A percentile compares a stretch with the other conserved stretches of the same genome.
phyloP scores from a whole-genome alignment of 2,797 vertebrate species.

The Cyprinodon diabolis region DNA sequence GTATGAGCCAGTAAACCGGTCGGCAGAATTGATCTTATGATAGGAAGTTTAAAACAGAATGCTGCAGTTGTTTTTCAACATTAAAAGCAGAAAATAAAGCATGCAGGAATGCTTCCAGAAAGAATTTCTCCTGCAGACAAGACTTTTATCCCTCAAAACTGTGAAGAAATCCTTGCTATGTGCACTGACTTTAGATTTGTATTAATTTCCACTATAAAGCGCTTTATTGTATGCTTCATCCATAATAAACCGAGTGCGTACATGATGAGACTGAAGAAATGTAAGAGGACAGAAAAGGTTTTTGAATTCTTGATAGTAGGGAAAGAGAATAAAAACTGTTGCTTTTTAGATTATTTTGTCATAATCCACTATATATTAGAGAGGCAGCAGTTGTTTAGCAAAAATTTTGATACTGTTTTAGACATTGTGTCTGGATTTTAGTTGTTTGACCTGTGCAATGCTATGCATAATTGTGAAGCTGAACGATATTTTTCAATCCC shows the following conservation, averaged over 20 bases:
- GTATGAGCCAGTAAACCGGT: slow-evolving; percentile 22
- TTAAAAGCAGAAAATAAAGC: slow-evolving; percentile 34
- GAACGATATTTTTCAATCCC: too few species aligned
- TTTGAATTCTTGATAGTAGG: slow-evolving; percentile 12
- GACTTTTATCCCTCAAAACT: slow-evolving; percentile 18
- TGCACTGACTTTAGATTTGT: slow-evolving; percentile 17
- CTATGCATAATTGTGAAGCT: too few species aligned
- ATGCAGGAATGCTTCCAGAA: slow-evolving; percentile 41
- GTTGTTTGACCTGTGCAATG: too few species aligned
- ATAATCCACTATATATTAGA: slow-evolving; percentile 6
- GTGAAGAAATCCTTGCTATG: slow-evolving; percentile 11
- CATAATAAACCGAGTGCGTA: slow-evolving; percentile 8
- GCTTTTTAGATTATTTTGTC: slow-evolving; percentile 23
- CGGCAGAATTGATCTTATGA: slow-evolving; percentile 33
- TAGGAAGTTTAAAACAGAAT: slow-evolving; percentile 32
- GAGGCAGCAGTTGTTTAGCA: too few species aligned
- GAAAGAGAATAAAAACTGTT: slow-evolving; percentile 26
- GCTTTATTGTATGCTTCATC: slow-evolving; percentile 27
- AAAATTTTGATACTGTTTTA: too few species aligned
- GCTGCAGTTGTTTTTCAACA: slow-evolving; percentile 35
- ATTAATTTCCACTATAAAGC: slow-evolving; percentile 15
- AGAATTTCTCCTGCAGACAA: slow-evolving; percentile 24
- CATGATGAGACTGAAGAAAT: slow-evolving; percentile 11
- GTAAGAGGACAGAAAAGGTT: slow-evolving; percentile 18
- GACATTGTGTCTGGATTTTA: too few species aligned